Percentiles rank a stretch among this genome's conserved stretches.
Conservation (phyloP, 2,797 vertebrate genomes). For the Pelochelys cantorii region DNA sequence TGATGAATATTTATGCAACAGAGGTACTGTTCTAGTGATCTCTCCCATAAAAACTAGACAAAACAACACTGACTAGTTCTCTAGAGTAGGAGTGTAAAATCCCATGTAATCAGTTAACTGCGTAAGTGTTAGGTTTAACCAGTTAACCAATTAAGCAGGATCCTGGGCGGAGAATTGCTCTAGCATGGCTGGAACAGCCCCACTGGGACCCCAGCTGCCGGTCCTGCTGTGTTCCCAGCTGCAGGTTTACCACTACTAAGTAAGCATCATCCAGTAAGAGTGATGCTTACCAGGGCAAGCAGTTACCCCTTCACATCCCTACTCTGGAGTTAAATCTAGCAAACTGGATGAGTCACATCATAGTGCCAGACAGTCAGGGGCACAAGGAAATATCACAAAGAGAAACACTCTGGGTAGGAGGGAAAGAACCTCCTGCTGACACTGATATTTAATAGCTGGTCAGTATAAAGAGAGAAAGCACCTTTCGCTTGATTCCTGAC, state of each 20-base stretch:
- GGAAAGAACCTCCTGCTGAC: background rate
- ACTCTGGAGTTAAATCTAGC: constrained; percentile 35
- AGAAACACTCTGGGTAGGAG: constrained; percentile 13
- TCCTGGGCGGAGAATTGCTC: too few species aligned
- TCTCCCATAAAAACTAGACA: background rate
- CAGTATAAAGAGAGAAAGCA: background rate
- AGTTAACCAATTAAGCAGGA: too few species aligned
- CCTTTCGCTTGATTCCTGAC: constrained; percentile 40
- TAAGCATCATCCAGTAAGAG: too few species aligned
- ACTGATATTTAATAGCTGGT: constrained; percentile 11
- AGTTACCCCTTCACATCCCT: too few species aligned
- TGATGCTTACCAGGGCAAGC: too few species aligned
- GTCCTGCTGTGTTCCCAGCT: too few species aligned
- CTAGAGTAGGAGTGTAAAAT: background rate
- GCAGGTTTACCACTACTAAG: too few species aligned
- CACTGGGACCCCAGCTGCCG: too few species aligned
- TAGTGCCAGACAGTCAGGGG: background rate
- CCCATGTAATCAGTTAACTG: too few species aligned
- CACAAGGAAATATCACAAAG: constrained; percentile 29
- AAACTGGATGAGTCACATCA: constrained; percentile 25
- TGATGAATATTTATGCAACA: constrained; percentile 16
- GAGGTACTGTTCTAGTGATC: constrained; percentile 4
- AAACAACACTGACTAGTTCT: background rate
- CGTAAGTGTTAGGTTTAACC: too few species aligned
- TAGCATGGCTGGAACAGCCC: too few species aligned